A percentile compares a stretch with the other conserved stretches of the same genome.
Conservation (phyloP, 1,140 invertebrate genomes). For the Tetragnatha versicolor region DNA sequence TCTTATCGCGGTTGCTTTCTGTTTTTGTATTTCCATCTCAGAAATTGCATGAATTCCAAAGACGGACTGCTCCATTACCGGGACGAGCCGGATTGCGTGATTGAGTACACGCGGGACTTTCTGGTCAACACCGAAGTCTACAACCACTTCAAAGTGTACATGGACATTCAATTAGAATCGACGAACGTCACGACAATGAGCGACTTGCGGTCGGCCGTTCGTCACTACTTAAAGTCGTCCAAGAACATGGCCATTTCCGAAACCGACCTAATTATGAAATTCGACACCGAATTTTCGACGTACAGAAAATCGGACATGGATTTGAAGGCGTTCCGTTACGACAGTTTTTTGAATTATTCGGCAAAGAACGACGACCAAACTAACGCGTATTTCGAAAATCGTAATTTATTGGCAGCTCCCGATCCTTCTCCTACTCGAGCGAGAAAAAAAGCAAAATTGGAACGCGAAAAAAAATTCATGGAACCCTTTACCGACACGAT, state of each 20-base stretch:
- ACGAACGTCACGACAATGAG: slow-evolving; percentile 6
- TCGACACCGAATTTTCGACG: slow-evolving; percentile 16
- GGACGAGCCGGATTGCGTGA: not conserved
- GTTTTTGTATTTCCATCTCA: not conserved
- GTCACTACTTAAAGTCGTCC: slow-evolving; percentile 15
- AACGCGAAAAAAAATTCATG: too few species aligned
- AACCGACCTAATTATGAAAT: slow-evolving; percentile 15
- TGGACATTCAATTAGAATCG: not conserved
- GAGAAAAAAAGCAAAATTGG: not conserved
- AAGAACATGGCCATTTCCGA: not conserved
- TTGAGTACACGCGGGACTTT: slow-evolving; percentile 7
- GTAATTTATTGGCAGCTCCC: not conserved
- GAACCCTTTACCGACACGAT: too few species aligned
- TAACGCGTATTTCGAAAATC: not conserved
- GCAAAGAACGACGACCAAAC: not conserved
- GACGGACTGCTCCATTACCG: slow-evolving; percentile 19
- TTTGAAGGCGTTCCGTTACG: not conserved
- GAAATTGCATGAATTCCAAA: not conserved
- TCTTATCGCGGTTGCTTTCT: slow-evolving; percentile 15
- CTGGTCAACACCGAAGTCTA: slow-evolving; percentile 13
- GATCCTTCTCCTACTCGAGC: not conserved
- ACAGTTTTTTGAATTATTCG: not conserved
- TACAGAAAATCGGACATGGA: not conserved
- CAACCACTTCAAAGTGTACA: not conserved
- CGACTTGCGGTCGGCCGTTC: not conserved